Percentiles rank a stretch among this genome's conserved stretches.
Evolutionary conservation across 30 jellyfish, hydroid and myxozoan species (phyloP).

Genomic region (Hydractinia symbiolongicarpus): DNA sequence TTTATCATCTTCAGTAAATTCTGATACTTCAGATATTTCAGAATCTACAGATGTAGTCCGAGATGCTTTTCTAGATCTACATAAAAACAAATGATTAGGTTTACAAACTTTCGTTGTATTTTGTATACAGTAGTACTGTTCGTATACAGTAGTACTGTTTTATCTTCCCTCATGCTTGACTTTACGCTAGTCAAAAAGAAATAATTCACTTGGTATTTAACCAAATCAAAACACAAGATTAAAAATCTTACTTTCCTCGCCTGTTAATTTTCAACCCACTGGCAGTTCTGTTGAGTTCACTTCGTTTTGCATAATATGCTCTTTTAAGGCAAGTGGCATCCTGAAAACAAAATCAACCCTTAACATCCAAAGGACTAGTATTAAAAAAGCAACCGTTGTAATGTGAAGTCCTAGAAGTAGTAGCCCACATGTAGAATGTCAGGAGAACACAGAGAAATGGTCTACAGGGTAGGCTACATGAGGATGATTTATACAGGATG

Average conservation of each 20-base stretch:
- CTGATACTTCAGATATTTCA: slow-evolving; percentile 10
- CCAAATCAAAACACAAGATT: neutral
- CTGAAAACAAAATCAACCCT: slow-evolving; percentile 24
- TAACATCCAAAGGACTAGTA: too few species aligned
- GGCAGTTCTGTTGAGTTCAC: slow-evolving; percentile 53
- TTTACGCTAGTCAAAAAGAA: neutral
- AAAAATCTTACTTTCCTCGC: slow-evolving; percentile 18
- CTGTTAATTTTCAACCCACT: slow-evolving; percentile 58
- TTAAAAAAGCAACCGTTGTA: too few species aligned
- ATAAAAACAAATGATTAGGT: neutral
- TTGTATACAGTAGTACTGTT: neutral
- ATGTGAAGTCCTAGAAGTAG: too few species aligned
- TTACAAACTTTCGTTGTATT: neutral
- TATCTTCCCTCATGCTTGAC: slow-evolving; percentile 36
- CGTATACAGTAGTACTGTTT: neutral
- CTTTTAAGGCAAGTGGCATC: slow-evolving; percentile 80
- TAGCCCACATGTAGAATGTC: too few species aligned
- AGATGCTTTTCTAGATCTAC: neutral
- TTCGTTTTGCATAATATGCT: slow-evolving; percentile 43
- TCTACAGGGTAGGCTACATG: too few species aligned
- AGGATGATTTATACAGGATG: too few species aligned
- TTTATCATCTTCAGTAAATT: neutral
- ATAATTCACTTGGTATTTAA: neutral
- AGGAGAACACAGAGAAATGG: too few species aligned
- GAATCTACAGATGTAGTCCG: slow-evolving; percentile 15